A percentile compares a stretch with the other conserved stretches of the same genome.
phyloP scores from a whole-genome alignment of 1,140 invertebrate genomes.

The Tetragonula clypearis region DNA sequence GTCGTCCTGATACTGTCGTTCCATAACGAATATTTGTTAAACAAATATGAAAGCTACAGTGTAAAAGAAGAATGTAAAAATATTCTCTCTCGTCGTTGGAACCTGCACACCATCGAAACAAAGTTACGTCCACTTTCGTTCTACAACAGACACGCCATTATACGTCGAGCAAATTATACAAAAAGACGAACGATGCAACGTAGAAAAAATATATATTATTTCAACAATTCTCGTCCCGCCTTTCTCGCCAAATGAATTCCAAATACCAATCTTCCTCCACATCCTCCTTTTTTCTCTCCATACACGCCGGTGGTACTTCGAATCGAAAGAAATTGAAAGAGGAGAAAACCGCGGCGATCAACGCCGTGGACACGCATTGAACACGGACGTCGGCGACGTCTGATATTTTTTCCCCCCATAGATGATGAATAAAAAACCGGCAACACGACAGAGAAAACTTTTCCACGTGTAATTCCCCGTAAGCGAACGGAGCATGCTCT shows the following conservation, averaged over 20 bases:
- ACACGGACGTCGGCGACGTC: background rate
- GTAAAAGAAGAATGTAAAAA: too few relatives aligned
- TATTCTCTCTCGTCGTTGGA: too few relatives aligned
- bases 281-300: too few relatives aligned
- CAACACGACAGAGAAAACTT: background rate
- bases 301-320: background rate
- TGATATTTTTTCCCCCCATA: background rate
- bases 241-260: background rate
- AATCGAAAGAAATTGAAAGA: background rate
- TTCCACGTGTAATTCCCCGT: conserved; percentile 7
- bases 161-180: too few relatives aligned
- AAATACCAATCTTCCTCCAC: background rate
- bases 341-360: background rate
- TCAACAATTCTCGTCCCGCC: too few relatives aligned
- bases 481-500: background rate
- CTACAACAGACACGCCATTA: too few relatives aligned
- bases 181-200: too few relatives aligned
- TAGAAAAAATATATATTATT: background rate
- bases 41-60: too few relatives aligned
- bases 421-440: background rate
- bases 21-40: too few relatives aligned
- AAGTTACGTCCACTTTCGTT: too few relatives aligned
- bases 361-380: background rate
- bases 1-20: too few relatives aligned
- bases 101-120: too few relatives aligned